phyloP scores from a whole-genome alignment of 2,113 vertebrate species.

The Baryphthengus martii region DNA sequence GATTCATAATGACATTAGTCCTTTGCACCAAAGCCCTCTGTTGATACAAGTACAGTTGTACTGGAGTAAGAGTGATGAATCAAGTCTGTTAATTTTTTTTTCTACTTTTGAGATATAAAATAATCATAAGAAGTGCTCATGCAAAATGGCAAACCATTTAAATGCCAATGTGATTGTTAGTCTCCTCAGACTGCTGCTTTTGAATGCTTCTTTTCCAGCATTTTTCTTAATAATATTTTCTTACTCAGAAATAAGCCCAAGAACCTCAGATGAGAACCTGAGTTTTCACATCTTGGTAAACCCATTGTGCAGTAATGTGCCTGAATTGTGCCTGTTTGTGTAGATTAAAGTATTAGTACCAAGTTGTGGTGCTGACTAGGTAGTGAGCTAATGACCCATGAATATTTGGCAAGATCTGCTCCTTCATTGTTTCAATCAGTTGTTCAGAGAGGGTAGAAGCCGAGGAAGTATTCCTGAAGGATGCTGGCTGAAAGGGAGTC shows the following conservation, averaged over 20 bases:
- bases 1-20: neutral
- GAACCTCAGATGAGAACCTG: neutral
- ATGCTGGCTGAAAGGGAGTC: neutral
- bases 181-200: neutral
- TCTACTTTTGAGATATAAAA: neutral
- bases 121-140: neutral
- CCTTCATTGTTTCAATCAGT: neutral
- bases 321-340: neutral
- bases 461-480: neutral
- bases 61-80: neutral
- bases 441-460: neutral
- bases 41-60: neutral
- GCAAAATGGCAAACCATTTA: conserved; percentile 1
- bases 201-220: neutral
- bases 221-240: neutral
- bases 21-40: neutral
- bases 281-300: neutral
- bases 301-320: neutral
- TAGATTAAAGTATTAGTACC: neutral
- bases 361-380: neutral
- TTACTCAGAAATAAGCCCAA: neutral
- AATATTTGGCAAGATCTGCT: neutral
- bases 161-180: neutral
- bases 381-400: neutral
- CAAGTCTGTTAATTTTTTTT: neutral